Evolutionary conservation across 2,113 vertebrate genomes (phyloP).

Genomic region (Piprites chloris): DNA sequence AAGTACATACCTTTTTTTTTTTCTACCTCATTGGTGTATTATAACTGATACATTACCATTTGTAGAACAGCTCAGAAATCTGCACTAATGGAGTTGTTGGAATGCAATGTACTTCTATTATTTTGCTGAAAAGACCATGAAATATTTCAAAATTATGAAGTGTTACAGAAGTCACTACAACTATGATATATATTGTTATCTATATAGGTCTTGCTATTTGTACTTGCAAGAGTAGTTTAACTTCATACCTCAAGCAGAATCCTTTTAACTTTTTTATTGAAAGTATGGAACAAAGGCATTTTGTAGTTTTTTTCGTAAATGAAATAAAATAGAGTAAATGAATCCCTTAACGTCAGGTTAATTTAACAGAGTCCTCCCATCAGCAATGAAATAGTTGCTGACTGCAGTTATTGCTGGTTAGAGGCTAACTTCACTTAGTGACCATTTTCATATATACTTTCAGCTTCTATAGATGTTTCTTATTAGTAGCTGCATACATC

Average conservation of each 20-base stretch:
- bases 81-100: background rate
- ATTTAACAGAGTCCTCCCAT: background rate
- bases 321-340: background rate
- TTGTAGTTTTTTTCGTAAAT: background rate
- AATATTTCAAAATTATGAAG: background rate
- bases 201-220: background rate
- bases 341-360: background rate
- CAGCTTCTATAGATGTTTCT: background rate
- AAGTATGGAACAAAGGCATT: background rate
- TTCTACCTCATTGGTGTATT: background rate
- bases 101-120: background rate
- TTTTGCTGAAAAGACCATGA: background rate
- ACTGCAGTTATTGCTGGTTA: background rate
- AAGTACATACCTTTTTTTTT: background rate
- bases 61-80: background rate
- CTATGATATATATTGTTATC: background rate
- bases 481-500: background rate
- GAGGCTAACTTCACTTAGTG: background rate
- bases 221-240: background rate
- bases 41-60: background rate
- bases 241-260: background rate
- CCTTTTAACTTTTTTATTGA: background rate
- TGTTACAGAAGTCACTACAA: background rate
- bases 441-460: background rate
- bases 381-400: background rate